Conservation (phyloP, 2,888 invertebrate species). For the Tetropium fuscum region DNA sequence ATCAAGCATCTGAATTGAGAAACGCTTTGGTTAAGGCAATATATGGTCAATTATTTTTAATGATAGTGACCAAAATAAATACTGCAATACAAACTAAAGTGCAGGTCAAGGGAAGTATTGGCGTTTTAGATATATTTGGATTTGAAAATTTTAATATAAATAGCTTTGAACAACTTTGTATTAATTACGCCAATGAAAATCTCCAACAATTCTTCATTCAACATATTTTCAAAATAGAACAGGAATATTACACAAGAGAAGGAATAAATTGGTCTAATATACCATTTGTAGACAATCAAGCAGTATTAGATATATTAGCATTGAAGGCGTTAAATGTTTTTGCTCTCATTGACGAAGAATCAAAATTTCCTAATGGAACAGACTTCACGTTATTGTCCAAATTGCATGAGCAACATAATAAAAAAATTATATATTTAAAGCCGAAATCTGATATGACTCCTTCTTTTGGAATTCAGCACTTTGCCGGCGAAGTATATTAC, state of each 20-base stretch:
- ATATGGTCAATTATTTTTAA: conserved; percentile 91
- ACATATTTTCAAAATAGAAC: conserved; percentile 96
- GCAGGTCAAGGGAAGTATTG: conserved; percentile 70
- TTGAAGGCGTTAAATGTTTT: conserved; percentile 89
- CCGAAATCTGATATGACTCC: conserved; percentile 88
- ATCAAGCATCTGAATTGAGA: conserved; percentile 84
- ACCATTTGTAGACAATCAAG: conserved; percentile 93
- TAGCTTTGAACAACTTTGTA: conserved; percentile 96
- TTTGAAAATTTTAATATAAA: conserved; percentile 95
- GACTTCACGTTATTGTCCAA: conserved; percentile 90
- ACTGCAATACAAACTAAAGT: conserved; percentile 79
- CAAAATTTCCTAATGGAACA: conserved; percentile 87
- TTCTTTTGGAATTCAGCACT: conserved; percentile 91
- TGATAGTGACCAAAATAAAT: conserved; percentile 92
- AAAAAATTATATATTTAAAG: conserved; percentile 82
- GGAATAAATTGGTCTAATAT: conserved; percentile 93
- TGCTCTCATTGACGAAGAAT: conserved; percentile 94
- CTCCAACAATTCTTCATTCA: conserved; percentile 96
- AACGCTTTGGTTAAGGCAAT: conserved; percentile 95
- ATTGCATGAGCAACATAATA: conserved; percentile 83
- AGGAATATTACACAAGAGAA: conserved; percentile 91
- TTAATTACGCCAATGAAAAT: conserved; percentile 97
- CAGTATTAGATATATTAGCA: conserved; percentile 89
- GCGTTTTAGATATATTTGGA: conserved; percentile 96
- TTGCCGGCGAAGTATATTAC: conserved; percentile 93